Percentiles rank a stretch among this genome's conserved stretches.
Conservation (phyloP, 1,140 invertebrate genomes). For the Drosophila bocqueti region DNA sequence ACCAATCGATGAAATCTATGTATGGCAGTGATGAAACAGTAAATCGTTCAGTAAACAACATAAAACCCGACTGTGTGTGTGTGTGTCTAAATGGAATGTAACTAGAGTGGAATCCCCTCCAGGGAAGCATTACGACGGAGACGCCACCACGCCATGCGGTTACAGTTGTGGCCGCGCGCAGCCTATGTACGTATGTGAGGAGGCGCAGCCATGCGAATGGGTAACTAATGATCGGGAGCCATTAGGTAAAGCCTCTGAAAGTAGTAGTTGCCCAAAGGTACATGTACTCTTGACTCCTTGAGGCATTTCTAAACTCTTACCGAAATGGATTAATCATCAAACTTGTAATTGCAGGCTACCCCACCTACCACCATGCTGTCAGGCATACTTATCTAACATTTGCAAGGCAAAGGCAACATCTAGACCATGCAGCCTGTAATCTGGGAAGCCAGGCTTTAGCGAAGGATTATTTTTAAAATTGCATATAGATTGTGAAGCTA, state of each 20-base stretch:
- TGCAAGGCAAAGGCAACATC: too few relatives aligned
- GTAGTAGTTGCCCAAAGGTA: not conserved
- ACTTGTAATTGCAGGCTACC: constrained; percentile 1
- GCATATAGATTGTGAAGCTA: not conserved
- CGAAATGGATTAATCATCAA: constrained; percentile 1
- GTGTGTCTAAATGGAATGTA: constrained; percentile 11
- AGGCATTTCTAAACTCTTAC: too few relatives aligned
- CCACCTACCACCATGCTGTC: not conserved
- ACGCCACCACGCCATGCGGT: constrained; percentile 1
- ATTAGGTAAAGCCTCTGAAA: not conserved
- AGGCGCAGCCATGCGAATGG: not conserved
- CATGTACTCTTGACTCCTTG: not conserved
- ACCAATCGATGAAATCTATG: constrained; percentile 18
- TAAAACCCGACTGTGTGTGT: constrained; percentile 18
- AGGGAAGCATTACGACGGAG: not conserved
- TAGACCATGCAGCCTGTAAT: not conserved
- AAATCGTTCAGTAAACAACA: constrained; percentile 35
- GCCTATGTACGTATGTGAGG: not conserved
- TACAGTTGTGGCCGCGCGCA: not conserved
- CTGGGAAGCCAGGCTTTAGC: not conserved
- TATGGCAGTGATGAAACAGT: constrained; percentile 34
- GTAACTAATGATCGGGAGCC: not conserved
- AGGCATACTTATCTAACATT: not conserved
- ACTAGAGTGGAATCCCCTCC: not conserved
- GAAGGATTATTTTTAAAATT: too few relatives aligned